Base-by-base conservation (phyloP, 2,888 invertebrate genomes). In the Dolichopus griseipennis region DNA sequence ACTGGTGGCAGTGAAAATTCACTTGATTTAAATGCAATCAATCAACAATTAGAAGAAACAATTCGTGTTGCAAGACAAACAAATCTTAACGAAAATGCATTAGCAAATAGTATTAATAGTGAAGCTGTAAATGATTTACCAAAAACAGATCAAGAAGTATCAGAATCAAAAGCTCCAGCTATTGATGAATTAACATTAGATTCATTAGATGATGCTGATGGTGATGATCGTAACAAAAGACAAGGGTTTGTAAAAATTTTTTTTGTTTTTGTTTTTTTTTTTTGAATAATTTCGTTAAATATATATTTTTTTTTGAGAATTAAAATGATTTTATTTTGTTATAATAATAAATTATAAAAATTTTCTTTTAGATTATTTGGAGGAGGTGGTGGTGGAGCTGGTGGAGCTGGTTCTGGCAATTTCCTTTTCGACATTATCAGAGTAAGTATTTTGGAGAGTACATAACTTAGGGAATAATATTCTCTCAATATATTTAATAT, bases 381-480 rank as follows among this genome's bases (percentile, higher is more conserved):
- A 68, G 82, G 82, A 7, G 85, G 79, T 68, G 82, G 82, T 22
- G 86, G 84, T 71, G 78, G 78, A 64, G 84, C 85, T 65, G 80
- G 78, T 69, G 79, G 79, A n/a, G 90, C 89, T 72, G 92, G 91
- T 68, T 92, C 92, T 66, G 93, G 93, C 71, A 93, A 93, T 84
- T 92, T 93, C 85, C 85, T 93, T 74, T 92, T 93, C 82, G 93
- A 93, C 82, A 89, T 92, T 79, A 90, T 93, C 81, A 86, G 93
- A 86, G 93, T 93, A 84, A 90, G 91, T 85, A 75, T 66, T 27
- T 27, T 2, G 27, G 27, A 2, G 2, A 27, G 5, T 27, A 27
- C 5, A 5, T 27, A 27, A 27, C 27, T 5, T 27, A 27, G 5
- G 5, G 5, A 5, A 27, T 27, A 27, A 27, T 4, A 27, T 27